These are phyloP conservation scores for Eurosta solidaginis DNA, from an alignment of 1,140 invertebrate species.

Conservation along the genomic window DNA sequence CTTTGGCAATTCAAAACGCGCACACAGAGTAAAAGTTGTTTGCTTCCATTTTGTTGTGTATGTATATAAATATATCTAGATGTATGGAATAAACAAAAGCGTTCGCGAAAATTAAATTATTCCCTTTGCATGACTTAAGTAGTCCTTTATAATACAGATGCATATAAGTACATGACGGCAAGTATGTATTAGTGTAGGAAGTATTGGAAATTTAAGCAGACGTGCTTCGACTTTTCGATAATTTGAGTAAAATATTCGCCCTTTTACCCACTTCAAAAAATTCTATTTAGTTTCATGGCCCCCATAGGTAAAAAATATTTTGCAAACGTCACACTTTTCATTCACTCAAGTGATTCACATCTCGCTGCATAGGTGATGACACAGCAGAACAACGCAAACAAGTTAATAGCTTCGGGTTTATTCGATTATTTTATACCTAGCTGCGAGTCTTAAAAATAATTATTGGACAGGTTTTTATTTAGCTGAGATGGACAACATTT, in stretches of 20 bases:
- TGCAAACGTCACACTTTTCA: neutral
- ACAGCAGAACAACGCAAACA: too few species aligned
- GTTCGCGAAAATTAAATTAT: neutral
- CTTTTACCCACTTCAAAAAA: neutral
- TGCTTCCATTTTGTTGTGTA: too few species aligned
- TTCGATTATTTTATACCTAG: too few species aligned
- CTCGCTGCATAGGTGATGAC: neutral
- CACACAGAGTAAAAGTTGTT: too few species aligned
- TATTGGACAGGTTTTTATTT: too few species aligned
- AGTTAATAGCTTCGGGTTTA: too few species aligned
- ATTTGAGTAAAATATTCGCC: neutral
- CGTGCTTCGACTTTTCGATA: slow-evolving; percentile 14
- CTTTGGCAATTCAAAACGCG: too few species aligned
- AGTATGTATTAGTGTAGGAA: neutral
- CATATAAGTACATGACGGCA: neutral
- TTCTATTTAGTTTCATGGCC: neutral
- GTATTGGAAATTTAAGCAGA: neutral
- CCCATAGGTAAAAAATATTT: neutral
- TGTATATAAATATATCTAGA: neutral
- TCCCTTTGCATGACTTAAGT: neutral
- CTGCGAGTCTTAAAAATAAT: too few species aligned
- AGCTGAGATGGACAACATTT: too few species aligned
- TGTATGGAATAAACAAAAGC: neutral
- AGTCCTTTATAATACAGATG: too few species aligned
- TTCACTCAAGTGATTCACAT: neutral